Conservation (phyloP, 2,888 invertebrate species). For the Spodoptera picta region DNA sequence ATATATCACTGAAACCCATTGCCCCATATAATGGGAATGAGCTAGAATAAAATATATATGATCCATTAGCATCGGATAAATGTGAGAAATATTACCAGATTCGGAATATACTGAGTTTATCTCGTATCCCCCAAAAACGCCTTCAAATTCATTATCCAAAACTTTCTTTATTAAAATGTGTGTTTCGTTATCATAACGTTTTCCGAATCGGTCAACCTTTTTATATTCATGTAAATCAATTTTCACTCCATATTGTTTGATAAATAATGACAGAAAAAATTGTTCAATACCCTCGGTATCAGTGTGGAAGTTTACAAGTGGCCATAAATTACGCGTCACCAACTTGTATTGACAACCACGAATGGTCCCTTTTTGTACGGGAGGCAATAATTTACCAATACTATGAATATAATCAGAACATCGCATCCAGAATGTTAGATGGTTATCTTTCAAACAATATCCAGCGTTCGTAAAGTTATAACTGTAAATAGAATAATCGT, state of each 20-base stretch:
- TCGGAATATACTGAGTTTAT: neutral
- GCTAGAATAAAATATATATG: conserved; percentile 38
- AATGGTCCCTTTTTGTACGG: conserved; percentile 3
- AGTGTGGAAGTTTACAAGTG: conserved; percentile 54
- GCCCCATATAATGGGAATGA: conserved; percentile 32
- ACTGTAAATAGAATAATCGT: conserved; percentile 36
- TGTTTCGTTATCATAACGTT: conserved; percentile 44
- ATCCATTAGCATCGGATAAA: conserved; percentile 55
- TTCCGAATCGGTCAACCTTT: conserved; percentile 56
- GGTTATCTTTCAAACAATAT: conserved; percentile 40
- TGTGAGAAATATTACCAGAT: conserved; percentile 33
- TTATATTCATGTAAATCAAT: conserved; percentile 52
- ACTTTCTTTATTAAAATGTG: conserved; percentile 53
- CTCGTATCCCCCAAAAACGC: conserved; percentile 47
- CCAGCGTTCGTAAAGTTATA: conserved; percentile 49
- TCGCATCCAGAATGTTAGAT: conserved; percentile 31
- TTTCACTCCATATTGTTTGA: conserved; percentile 44
- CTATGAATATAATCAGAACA: conserved; percentile 28
- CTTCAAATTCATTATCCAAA: conserved; percentile 55
- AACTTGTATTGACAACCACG: conserved; percentile 54
- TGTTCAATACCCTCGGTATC: conserved; percentile 54
- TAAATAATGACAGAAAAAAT: conserved; percentile 52
- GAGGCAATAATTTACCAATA: neutral
- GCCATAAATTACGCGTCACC: conserved; percentile 56
- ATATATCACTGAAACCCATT: conserved; percentile 46